A percentile compares a stretch with the other conserved stretches of the same genome.
phyloP scores from a whole-genome alignment of 2,113 vertebrate species.

The Patagioenas fasciata region DNA sequence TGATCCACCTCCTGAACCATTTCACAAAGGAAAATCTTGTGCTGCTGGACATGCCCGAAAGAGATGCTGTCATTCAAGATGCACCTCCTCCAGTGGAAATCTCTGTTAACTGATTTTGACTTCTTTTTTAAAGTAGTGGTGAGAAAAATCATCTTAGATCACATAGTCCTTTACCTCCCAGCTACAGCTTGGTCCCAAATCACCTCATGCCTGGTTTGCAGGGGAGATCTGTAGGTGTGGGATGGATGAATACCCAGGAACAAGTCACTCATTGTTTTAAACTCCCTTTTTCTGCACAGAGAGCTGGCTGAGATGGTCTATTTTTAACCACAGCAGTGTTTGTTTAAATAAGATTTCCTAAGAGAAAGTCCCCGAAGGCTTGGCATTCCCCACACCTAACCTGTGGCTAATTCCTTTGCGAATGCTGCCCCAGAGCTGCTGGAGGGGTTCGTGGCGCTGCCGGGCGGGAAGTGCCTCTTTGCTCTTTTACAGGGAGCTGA shows the following conservation, averaged over 20 bases:
- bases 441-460: not conserved
- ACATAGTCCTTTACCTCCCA: not conserved
- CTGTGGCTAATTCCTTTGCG: not conserved
- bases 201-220: not conserved
- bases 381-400: not conserved
- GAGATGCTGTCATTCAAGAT: not conserved
- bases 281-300: not conserved
- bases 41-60: not conserved
- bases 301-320: not conserved
- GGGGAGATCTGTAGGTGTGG: not conserved
- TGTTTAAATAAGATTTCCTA: constrained; percentile 31
- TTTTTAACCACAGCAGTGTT: constrained; percentile 21
- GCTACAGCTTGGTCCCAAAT: not conserved
- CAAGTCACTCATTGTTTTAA: not conserved
- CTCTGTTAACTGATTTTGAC: not conserved
- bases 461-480: not conserved
- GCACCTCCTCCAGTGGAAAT: not conserved
- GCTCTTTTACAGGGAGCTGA: constrained; percentile 5
- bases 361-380: not conserved
- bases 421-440: not conserved
- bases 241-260: not conserved
- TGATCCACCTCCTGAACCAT: not conserved
- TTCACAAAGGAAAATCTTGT: not conserved
- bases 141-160: not conserved
- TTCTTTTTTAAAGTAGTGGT: not conserved